These are phyloP conservation scores for Polylopha cassiicola DNA, from an alignment of 2,888 invertebrate species.

Conservation along the genomic window DNA sequence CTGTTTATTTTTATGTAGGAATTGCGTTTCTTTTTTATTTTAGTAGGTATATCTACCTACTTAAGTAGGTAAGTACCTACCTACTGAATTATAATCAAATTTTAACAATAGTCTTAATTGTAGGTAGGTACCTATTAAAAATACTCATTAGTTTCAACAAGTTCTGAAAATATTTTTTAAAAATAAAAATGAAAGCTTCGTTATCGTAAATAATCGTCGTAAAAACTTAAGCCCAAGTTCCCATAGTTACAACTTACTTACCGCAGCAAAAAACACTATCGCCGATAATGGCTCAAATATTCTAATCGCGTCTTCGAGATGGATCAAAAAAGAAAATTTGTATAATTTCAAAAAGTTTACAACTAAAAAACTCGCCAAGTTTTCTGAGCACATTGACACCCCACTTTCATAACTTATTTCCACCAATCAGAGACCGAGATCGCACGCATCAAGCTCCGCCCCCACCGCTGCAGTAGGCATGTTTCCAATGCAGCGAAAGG, in stretches of 20 bases:
- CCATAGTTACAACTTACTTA: background rate
- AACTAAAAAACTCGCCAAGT: slow-evolving; percentile 59
- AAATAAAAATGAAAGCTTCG: too few species aligned
- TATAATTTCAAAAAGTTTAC: slow-evolving; percentile 60
- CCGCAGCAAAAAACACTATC: background rate
- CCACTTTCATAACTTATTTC: slow-evolving; percentile 48
- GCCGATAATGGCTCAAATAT: slow-evolving; percentile 24
- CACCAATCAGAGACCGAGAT: slow-evolving; percentile 54
- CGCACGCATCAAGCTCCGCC: slow-evolving; percentile 62
- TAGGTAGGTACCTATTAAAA: too few species aligned
- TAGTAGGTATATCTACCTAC: too few species aligned
- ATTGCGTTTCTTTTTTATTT: too few species aligned
- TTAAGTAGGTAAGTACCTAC: too few species aligned
- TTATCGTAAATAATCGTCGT: too few species aligned
- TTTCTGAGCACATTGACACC: slow-evolving; percentile 53
- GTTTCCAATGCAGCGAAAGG: slow-evolving; percentile 54
- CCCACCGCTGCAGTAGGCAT: slow-evolving; percentile 69
- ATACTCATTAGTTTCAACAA: too few species aligned
- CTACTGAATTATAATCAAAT: too few species aligned
- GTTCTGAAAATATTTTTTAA: too few species aligned
- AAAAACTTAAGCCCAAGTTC: too few species aligned
- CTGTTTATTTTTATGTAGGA: too few species aligned
- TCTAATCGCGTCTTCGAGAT: slow-evolving; percentile 42
- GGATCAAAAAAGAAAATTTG: slow-evolving; percentile 39
- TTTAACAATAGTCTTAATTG: too few species aligned